Evolutionary conservation across 2,113 vertebrate genomes (phyloP), one percentile per base, ranked within the genome.

Genomic region (Sinocyclocheilus grahami): DNA sequence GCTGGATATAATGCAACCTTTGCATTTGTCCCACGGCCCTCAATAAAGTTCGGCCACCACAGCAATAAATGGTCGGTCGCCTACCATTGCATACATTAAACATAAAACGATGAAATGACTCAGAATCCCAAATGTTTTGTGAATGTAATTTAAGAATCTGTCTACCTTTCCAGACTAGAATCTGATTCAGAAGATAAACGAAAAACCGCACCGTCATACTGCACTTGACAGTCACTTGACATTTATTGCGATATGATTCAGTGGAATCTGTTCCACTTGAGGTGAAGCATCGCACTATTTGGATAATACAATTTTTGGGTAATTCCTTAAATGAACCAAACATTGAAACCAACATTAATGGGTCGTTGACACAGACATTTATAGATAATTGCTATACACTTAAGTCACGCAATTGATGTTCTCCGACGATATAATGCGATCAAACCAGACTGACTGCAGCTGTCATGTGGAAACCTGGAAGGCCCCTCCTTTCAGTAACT

Each of bases 381-480:
- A 74, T 3, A 8, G 30, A 37, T 11, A 79, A 10, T 46, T 3
- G 10, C 10, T 10, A 46, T 48, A 48, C 33, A 4, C 1, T 22
- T 39, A 7, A 33, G n/a, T 33, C 16, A n/a, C 20, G n/a, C 74
- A 77, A 24, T 33, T 22, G 18, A n/a, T 20, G 33, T 62, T 5
- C 30, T 24, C n/a, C 27, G 0, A 46, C 33, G 20, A 42, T 79
- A 22, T 20, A 79, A 60, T 63, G 37, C 58, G 39, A 80, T 63
- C 78, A 62, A 80, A 80, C 33, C 78, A 80, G 55, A 42, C 62
- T 63, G 0, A 42, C 78, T 20, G 1, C 8, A 69, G 14, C 67
- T 69, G 62, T 82, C 58, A 82, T 67, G 39, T 82, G 79, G 79
- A 30, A 82, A 63, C 58, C 37, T 22, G 22, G 60, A 81, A 48